These are phyloP conservation scores for Oreochromis aureus DNA, from an alignment of 2,113 vertebrate genomes.

Conservation along the genomic window DNA sequence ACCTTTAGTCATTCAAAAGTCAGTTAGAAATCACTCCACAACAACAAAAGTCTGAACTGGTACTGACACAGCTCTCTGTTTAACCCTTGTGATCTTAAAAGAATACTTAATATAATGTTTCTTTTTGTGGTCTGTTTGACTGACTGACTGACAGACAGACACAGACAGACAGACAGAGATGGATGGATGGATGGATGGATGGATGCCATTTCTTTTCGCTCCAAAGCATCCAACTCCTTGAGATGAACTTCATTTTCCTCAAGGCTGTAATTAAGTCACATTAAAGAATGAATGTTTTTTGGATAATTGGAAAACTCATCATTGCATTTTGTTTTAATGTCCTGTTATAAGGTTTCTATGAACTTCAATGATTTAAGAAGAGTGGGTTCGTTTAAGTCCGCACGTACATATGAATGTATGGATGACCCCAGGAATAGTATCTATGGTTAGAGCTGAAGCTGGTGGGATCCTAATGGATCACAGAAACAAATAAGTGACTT, in stretches of 20 bases:
- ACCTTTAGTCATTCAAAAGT: neutral
- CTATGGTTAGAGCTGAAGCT: neutral
- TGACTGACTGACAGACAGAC: too few species aligned
- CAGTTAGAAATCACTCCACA: neutral
- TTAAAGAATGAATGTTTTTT: neutral
- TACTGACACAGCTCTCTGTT: neutral
- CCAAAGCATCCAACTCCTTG: neutral
- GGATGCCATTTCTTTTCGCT: neutral
- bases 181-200: too few species aligned
- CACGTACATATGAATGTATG: neutral
- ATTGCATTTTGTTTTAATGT: neutral
- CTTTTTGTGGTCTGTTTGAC: neutral
- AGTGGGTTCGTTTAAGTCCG: neutral
- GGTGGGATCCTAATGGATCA: neutral
- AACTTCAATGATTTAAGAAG: neutral
- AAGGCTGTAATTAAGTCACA: neutral
- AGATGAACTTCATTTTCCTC: neutral
- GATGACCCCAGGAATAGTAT: neutral
- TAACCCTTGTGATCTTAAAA: neutral
- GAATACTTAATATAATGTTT: neutral
- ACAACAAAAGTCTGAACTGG: neutral
- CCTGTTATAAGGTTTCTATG: neutral
- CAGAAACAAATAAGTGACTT: neutral
- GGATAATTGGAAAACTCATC: neutral
- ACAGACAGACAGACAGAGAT: too few species aligned